These are phyloP conservation scores for Folsomia manolachei DNA, from an alignment of 2,888 invertebrate genomes.

Conservation along the genomic window DNA sequence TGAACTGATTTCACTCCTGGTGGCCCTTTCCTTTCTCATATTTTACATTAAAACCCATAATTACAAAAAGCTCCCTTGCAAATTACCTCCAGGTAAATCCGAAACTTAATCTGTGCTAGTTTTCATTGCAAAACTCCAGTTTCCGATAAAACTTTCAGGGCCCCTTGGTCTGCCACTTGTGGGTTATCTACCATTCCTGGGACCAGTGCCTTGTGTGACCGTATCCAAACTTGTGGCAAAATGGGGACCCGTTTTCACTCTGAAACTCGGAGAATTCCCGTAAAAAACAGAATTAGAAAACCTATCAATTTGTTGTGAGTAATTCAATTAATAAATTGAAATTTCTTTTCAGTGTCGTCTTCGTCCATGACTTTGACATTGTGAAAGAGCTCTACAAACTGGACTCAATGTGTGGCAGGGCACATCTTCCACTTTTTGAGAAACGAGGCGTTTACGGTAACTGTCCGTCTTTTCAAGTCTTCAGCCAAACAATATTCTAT, in stretches of 20 bases:
- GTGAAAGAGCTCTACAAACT: slow-evolving; percentile 42
- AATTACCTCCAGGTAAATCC: too few species aligned
- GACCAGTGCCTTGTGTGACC: slow-evolving; percentile 38
- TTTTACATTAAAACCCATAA: too few species aligned
- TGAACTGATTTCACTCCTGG: too few species aligned
- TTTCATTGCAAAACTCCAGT: too few species aligned
- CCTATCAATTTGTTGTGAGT: not conserved
- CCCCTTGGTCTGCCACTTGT: slow-evolving; percentile 42
- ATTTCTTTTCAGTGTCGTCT: slow-evolving; percentile 43
- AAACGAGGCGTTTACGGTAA: slow-evolving; percentile 41
- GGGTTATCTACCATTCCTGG: slow-evolving; percentile 48
- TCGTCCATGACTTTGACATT: slow-evolving; percentile 40
- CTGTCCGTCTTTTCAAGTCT: slow-evolving; percentile 19
- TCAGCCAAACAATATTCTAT: slow-evolving; percentile 40
- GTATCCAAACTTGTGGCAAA: slow-evolving; percentile 38
- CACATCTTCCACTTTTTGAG: slow-evolving; percentile 39
- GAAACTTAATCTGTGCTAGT: too few species aligned
- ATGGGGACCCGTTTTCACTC: slow-evolving; percentile 42
- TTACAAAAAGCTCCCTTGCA: too few species aligned
- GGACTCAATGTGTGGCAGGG: slow-evolving; percentile 42
- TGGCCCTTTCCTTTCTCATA: too few species aligned
- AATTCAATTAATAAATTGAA: slow-evolving; percentile 18
- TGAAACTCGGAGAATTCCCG: slow-evolving; percentile 23
- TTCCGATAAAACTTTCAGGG: slow-evolving; percentile 31
- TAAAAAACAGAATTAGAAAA: not conserved